Evolutionary conservation across 2,113 vertebrate genomes (phyloP).

Genomic region (cat (Felis catus)): DNA sequence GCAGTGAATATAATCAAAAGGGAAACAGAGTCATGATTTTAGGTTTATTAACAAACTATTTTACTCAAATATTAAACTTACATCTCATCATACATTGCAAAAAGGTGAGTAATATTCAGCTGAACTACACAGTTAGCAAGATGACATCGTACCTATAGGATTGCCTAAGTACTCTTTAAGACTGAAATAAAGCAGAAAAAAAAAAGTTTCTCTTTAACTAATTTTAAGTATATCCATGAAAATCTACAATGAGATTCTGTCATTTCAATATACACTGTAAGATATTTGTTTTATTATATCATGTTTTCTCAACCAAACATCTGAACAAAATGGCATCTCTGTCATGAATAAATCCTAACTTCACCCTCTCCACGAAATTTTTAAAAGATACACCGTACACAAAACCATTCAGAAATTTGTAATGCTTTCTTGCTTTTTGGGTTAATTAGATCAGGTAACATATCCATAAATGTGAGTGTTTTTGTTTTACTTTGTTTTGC

Average conservation of each 20-base stretch:
- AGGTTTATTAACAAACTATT: neutral
- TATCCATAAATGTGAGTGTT: neutral
- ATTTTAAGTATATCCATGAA: neutral
- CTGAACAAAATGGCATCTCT: neutral
- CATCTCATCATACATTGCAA: neutral
- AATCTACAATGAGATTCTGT: neutral
- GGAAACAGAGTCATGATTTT: neutral
- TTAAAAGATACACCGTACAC: neutral
- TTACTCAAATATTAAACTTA: neutral
- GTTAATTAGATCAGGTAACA: neutral
- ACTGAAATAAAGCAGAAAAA: neutral
- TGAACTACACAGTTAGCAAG: neutral
- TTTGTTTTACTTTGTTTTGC: neutral
- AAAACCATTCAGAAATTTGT: neutral
- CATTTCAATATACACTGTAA: neutral
- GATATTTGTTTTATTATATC: neutral
- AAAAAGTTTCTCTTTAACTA: neutral
- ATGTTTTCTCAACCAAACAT: neutral
- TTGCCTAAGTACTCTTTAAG: neutral
- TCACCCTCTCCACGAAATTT: neutral
- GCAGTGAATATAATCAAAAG: neutral
- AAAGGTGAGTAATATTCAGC: neutral
- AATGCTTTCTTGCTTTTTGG: neutral
- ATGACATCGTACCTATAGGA: neutral
- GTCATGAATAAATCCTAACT: neutral